Evolutionary conservation across 1,140 invertebrate species (phyloP), one percentile per base, ranked within the genome.

Genomic region (Bombus huntii): DNA sequence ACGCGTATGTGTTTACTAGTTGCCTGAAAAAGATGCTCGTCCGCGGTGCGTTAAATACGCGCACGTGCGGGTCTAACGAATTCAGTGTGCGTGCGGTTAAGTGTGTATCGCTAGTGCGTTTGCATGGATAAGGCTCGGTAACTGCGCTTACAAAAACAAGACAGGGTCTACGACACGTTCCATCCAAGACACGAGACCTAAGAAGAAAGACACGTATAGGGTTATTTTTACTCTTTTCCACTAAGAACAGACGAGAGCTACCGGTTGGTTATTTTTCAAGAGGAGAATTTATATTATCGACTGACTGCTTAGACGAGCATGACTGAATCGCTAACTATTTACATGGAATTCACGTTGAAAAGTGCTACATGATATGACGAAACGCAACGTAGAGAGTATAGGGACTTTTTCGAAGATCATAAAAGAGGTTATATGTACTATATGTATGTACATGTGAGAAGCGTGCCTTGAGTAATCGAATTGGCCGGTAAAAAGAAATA

Each of bases 21-120:
- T 70, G 66, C 34, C 28, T 87, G 76, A 65, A 42, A 79, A 83
- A 89, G 85, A 37, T 68, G 59, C 68, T 74, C 37, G 37, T 42
- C 37, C 42, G 66, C 62, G 42, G 44, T 39, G 81, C 57, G 65
- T 89, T 90, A 90, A 90, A 90, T 81, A 84, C 77, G 82, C 79
- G 82, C 89, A 83, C 88, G 85, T 87, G 89, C 79, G 78, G 25
- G 39, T 62, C 25, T 86, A 86, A 89, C 62, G 87, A 89, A 83
- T 62, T 70, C 53, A 74, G 71, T 59, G 22, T 74, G 62, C 39
- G 73, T 65, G 42, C 73, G 47, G 62, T 59, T 47, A 44, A 78
- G 44, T 47, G 74, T 53, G 74, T 28, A 44, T 65, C 42, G 31
- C 0, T 12, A 12, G 57, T 34, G 22, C 39, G 75, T 72, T 62